These are phyloP conservation scores for Metacarcinus magister DNA, from an alignment of 2,888 invertebrate species.

Conservation along the genomic window DNA sequence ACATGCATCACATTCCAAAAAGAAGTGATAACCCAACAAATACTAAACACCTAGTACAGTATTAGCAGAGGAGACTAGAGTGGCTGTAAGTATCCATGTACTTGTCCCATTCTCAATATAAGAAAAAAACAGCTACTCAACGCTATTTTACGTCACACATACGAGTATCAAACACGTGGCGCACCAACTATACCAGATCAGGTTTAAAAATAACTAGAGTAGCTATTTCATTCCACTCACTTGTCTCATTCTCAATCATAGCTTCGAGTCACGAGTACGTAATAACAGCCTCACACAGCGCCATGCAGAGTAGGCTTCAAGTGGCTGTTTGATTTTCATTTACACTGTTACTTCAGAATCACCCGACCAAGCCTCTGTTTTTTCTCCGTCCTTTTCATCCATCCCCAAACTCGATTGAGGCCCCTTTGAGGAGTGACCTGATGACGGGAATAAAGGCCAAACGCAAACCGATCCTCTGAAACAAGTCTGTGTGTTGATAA, in stretches of 20 bases:
- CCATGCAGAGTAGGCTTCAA: neutral
- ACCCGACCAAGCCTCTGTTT: neutral
- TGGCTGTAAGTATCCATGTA: too few species aligned
- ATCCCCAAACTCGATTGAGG: neutral
- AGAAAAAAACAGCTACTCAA: too few species aligned
- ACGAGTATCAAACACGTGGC: neutral
- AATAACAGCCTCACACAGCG: neutral
- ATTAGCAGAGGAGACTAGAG: too few species aligned
- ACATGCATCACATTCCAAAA: too few species aligned
- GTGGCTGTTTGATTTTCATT: neutral
- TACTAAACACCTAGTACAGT: too few species aligned
- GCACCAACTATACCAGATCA: neutral
- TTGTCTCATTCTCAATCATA: neutral
- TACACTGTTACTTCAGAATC: neutral
- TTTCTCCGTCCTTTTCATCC: neutral
- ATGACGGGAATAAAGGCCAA: neutral
- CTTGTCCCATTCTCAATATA: too few species aligned
- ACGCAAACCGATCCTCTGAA: neutral
- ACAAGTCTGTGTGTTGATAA: neutral
- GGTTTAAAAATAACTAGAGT: neutral
- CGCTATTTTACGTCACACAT: too few species aligned
- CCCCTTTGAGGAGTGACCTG: neutral
- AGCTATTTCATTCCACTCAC: neutral
- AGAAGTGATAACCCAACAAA: too few species aligned
- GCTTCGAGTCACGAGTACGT: neutral